These are phyloP conservation scores for Ptychadena robeensis DNA, from an alignment of 2,797 vertebrate species.

Conservation along the genomic window DNA sequence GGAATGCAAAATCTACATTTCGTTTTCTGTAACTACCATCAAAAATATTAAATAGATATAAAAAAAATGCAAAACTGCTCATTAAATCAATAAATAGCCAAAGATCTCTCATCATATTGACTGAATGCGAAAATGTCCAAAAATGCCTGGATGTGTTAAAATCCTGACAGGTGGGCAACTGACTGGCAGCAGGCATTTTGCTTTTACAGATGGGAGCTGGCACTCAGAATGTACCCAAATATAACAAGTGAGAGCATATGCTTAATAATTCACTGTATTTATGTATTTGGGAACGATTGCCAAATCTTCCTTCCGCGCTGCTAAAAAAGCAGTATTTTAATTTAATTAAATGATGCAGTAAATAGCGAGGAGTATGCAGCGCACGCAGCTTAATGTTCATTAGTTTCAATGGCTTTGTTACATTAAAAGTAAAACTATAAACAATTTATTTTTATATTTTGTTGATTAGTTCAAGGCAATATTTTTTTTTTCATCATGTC, in stretches of 20 bases:
- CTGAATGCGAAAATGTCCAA: background rate
- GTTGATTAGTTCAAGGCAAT: background rate
- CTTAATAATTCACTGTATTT: background rate
- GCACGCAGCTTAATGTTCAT: background rate
- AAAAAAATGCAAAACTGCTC: background rate
- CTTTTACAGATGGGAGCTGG: conserved; percentile 9
- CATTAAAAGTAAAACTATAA: background rate
- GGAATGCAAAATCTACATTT: too few relatives aligned
- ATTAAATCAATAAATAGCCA: background rate
- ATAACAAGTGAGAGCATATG: conserved; percentile 7
- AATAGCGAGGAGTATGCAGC: background rate
- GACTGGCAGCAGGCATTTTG: conserved; percentile 1
- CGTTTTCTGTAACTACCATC: too few relatives aligned
- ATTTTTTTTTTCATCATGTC: background rate
- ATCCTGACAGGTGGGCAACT: background rate
- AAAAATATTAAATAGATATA: too few relatives aligned
- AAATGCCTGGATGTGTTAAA: background rate
- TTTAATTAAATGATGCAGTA: background rate
- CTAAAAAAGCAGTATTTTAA: background rate
- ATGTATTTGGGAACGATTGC: background rate
- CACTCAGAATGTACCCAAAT: background rate
- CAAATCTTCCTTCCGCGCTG: background rate
- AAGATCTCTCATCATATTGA: background rate
- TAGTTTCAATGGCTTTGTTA: background rate
- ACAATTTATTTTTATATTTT: background rate